A percentile compares a stretch with the other conserved stretches of the same genome.
Conservation (phyloP, 2,888 invertebrate species). For the Lasioglossum malachurum region DNA sequence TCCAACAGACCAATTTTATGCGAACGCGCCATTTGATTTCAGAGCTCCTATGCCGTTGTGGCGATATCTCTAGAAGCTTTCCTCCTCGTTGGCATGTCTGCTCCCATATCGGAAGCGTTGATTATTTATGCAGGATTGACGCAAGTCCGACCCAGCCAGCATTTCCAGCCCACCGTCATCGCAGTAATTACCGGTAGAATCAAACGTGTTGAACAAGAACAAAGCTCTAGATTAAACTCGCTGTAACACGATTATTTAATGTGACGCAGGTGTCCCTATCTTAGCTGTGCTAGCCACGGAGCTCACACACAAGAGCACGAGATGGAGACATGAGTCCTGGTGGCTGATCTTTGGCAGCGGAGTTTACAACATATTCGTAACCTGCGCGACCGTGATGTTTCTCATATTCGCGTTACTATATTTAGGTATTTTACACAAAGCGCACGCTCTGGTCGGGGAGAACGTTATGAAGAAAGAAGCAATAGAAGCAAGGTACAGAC, state of each 20-base stretch:
- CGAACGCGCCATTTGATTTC: conserved; percentile 70
- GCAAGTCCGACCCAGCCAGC: conserved; percentile 86
- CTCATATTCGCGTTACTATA: conserved; percentile 89
- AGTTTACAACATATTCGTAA: conserved; percentile 89
- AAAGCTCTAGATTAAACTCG: neutral
- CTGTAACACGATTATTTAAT: conserved; percentile 16
- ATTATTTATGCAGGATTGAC: conserved; percentile 90
- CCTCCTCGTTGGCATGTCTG: conserved; percentile 89
- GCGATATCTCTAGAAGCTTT: conserved; percentile 88
- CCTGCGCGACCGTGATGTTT: conserved; percentile 89
- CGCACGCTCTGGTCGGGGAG: conserved; percentile 78
- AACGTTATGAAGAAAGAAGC: conserved; percentile 81
- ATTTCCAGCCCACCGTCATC: conserved; percentile 88
- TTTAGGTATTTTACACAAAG: conserved; percentile 87
- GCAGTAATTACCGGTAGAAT: conserved; percentile 89
- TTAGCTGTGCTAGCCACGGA: conserved; percentile 89
- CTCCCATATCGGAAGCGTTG: conserved; percentile 90
- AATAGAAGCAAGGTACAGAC: conserved; percentile 80
- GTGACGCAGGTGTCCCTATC: conserved; percentile 87
- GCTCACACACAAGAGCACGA: conserved; percentile 88
- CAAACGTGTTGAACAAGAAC: neutral
- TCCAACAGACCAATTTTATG: too few species aligned
- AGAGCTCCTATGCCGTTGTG: conserved; percentile 88
- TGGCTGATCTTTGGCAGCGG: conserved; percentile 88
- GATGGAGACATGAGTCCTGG: conserved; percentile 87